A percentile compares a stretch with the other conserved stretches of the same genome.
phyloP scores from a whole-genome alignment of 2,888 invertebrate species.

The Lasioglossum oenotherae region DNA sequence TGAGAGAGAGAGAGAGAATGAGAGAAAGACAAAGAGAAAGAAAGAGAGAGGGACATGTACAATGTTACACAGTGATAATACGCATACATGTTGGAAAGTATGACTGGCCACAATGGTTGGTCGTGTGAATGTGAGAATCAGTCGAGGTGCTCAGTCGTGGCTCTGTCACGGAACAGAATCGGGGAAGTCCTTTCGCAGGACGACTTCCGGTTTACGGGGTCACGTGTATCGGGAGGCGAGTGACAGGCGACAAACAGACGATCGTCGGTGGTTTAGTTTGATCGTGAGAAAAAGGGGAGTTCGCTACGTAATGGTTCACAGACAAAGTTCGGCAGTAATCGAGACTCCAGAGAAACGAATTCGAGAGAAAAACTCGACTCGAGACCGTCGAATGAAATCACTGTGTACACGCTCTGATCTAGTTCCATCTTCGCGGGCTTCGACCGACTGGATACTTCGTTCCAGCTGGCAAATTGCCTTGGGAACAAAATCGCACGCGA shows the following conservation, averaged over 20 bases:
- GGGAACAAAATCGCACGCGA: not conserved
- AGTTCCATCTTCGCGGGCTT: not conserved
- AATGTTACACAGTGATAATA: constrained; percentile 34
- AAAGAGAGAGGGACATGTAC: constrained; percentile 22
- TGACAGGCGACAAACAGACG: constrained; percentile 63
- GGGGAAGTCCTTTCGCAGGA: not conserved
- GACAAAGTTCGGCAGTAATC: constrained; percentile 2
- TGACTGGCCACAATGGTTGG: not conserved
- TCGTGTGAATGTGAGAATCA: not conserved
- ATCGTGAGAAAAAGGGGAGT: constrained; percentile 61
- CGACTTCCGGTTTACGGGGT: constrained; percentile 4
- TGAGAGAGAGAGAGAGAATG: not conserved
- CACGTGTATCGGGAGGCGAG: constrained; percentile 27
- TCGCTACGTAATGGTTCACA: constrained; percentile 84
- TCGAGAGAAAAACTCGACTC: constrained; percentile 14
- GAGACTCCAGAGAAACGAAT: not conserved
- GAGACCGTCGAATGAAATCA: not conserved
- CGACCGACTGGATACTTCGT: no score
- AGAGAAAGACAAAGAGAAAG: constrained; percentile 19
- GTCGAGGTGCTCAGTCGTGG: constrained; percentile 7
- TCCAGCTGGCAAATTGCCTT: not conserved
- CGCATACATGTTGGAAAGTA: constrained; percentile 45
- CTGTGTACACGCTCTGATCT: not conserved
- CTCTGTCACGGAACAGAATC: not conserved
- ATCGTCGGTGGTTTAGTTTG: constrained; percentile 42